Evolutionary conservation across 2,888 invertebrate species (phyloP), one percentile per base, ranked within the genome.

Genomic region (Craniophora ligustri): DNA sequence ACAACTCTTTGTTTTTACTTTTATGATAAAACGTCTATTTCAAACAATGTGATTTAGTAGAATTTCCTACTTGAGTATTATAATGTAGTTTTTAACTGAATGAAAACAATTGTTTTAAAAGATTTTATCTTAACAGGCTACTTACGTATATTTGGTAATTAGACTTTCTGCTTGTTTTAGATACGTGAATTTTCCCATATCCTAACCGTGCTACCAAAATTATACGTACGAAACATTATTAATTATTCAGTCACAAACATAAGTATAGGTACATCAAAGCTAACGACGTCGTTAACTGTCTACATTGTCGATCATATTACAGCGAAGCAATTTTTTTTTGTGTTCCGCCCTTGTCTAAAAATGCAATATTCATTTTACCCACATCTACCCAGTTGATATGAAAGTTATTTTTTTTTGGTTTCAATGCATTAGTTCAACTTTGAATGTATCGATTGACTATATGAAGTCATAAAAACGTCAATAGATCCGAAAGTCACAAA

Each of bases 401-500:
- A 3, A 5, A 19, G n/a, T 16, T n/a, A 40, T 36, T 16, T 42
- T 13, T 40, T 50, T 55, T 40, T 39, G 4, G 21, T 47, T 53
- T 45, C 34, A 30, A 26, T 48, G 44, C 23, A 53, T 21, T 47
- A 28, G 32, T 32, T 48, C 15, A 40, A 51, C 30, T 53, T 58
- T 36, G 18, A 34, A 13, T 23, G 11, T 55, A 59, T 67, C 36
- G 55, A 48, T 50, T 59, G 44, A 23, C 35, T 39, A 57, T 54
- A 59, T 59, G 41, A 57, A 63, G 54, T 57, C 63, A 56, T 65
- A 53, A 46, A 50, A 61, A 57, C 41, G 62, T 49, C 70, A 53
- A 57, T 47, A 35, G 28, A 10, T 18, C 23, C 35, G 50, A 65
- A 67, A 50, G 57, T 61, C 53, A 50, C 55, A 55, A 47, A 50